Conservation (phyloP, 2,888 invertebrate genomes). For the Sphaeridia pumilis region DNA sequence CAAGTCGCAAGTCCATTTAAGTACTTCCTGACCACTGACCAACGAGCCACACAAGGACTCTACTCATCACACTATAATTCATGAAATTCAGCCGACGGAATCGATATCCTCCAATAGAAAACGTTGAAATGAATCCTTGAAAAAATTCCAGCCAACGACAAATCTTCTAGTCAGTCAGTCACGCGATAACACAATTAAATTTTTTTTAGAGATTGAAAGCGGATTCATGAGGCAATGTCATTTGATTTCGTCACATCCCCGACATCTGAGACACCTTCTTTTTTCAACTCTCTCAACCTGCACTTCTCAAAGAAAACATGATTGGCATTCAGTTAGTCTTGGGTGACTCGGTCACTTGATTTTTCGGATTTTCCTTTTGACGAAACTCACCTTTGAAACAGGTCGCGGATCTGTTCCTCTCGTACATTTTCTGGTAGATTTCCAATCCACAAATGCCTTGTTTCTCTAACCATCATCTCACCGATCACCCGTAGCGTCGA, state of each 20-base stretch:
- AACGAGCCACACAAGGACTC: no score
- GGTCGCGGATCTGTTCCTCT: conserved; percentile 92
- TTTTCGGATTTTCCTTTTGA: not conserved
- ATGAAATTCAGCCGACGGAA: no score
- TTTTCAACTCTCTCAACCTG: not conserved
- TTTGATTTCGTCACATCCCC: not conserved
- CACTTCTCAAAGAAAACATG: not conserved
- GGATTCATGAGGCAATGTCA: no score
- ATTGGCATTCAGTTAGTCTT: not conserved
- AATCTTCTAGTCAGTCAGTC: no score
- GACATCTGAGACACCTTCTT: not conserved
- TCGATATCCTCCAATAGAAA: no score
- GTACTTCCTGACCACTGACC: no score
- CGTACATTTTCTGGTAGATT: conserved; percentile 99
- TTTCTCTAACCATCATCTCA: conserved; percentile 92
- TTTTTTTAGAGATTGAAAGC: no score
- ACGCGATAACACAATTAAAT: no score
- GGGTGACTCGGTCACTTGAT: not conserved
- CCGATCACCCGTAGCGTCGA: conserved; percentile 52
- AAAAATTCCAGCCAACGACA: no score
- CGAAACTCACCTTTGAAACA: conserved; percentile 84
- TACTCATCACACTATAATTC: no score
- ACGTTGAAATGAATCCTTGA: no score
- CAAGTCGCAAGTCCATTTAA: no score
- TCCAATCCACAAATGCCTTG: conserved; percentile 97